Evolutionary conservation across 2,888 invertebrate genomes (phyloP).

Genomic region (Drosophila neutralis): DNA sequence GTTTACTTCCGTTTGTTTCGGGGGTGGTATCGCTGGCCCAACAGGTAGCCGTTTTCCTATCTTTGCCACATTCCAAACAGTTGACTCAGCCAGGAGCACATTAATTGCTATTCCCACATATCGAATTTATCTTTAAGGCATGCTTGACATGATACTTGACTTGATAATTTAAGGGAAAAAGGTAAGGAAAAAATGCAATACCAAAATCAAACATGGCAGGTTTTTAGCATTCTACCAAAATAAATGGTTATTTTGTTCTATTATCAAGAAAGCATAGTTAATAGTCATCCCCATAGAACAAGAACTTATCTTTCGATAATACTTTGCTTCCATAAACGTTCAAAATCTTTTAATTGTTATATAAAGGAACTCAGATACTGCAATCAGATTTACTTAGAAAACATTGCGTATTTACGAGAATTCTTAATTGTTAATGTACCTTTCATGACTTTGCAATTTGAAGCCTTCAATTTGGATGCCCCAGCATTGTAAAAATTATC

Average conservation of each 20-base stretch:
- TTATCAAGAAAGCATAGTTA: too few relatives aligned
- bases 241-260: not conserved
- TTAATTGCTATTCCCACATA: constrained; percentile 4
- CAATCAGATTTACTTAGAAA: not conserved
- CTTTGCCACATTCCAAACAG: constrained; percentile 43
- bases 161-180: constrained; percentile 4
- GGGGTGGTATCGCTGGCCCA: constrained; percentile 48
- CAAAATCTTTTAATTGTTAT: not conserved
- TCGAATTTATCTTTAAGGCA: constrained; percentile 7
- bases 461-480: constrained; percentile 6
- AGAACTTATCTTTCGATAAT: not conserved
- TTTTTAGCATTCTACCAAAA: not conserved
- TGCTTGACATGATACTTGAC: constrained; percentile 15
- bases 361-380: not conserved
- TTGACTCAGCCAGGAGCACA: constrained; percentile 49
- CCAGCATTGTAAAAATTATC: constrained; percentile 10
- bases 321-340: not conserved
- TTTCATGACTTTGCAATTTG: constrained; percentile 10
- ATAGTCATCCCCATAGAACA: not conserved
- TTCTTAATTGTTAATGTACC: too few relatives aligned
- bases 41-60: constrained; percentile 63
- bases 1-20: constrained; percentile 63
- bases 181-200: not conserved
- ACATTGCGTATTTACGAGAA: not conserved
- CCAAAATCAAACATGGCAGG: not conserved